Evolutionary conservation across 35 echinoderm and acorn worm genomes (phyloP), one percentile per base, ranked within the genome.

Genomic region (Hemicentrotus pulcherrimus): DNA sequence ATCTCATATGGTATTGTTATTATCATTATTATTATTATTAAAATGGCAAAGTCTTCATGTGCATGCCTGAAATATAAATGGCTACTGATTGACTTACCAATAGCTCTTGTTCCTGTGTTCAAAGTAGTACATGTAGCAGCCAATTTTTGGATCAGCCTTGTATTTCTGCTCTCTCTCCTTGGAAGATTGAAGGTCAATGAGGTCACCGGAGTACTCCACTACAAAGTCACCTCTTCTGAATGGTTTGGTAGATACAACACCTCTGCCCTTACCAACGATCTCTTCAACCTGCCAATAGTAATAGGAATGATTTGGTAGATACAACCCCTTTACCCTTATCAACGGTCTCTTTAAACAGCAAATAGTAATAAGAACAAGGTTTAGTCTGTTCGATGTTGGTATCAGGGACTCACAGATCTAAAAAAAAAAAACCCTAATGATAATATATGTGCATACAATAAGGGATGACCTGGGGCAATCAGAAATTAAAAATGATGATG

Each of bases 41-140:
- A 41, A 41, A 41, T 41, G 35, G 35, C 35, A 41, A 41, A 41
- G 35, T 41, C 35, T 41, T 41, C 35, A 41, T 41, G 35, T 41
- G 35, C 35, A 41, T 41, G 35, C 35, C 35, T 41, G 35, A 41
- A 41, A 41, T 41, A 41, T 41, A 41, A 41, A 41, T 41, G 1
- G 35, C 0, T 41, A 41, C 35, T 41, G 14, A 55, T 55, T 50
- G 46, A 94, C 96, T 97, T 86, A 99, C 98, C 98, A 99, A 46
- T 99, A 97, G 41, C 61, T 94, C 91, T 96, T 95, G 55, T 97
- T 97, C 30, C 96, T 99, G 97, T 96, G 97, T 85, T 96, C 86
- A 94, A 97, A 99, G 95, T 97, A 99, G 86, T 99, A 99, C 96
- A 99, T 99, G 88, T 99, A 99, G 94, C 98, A 99, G 24, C 98